Percentiles rank a stretch among this genome's conserved stretches.
Conservation (phyloP, 2,113 vertebrate species). For the Lepus timidus region DNA sequence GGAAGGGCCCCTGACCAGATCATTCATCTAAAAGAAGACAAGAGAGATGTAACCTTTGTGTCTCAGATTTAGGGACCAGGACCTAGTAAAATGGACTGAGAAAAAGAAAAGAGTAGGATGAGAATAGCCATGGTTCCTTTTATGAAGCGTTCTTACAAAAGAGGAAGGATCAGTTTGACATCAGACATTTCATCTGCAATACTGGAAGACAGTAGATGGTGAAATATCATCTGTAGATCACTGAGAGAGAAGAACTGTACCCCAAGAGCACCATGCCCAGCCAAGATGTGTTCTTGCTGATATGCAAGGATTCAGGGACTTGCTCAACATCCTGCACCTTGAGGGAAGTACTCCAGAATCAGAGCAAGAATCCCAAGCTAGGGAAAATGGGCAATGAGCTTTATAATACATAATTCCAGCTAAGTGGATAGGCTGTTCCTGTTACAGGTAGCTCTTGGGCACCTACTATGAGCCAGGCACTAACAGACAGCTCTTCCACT, state of each 20-base stretch:
- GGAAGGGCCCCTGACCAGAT: background rate
- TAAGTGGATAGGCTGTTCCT: background rate
- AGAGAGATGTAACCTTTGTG: background rate
- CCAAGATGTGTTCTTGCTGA: background rate
- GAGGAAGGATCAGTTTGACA: background rate
- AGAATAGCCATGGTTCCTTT: background rate
- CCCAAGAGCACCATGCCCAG: background rate
- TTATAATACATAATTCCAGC: background rate
- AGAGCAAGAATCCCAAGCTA: background rate
- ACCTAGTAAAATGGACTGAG: background rate
- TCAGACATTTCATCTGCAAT: background rate
- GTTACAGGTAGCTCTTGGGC: background rate
- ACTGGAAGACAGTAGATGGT: background rate
- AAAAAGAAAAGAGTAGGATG: background rate
- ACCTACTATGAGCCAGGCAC: background rate
- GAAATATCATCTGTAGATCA: background rate
- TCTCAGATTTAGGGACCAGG: background rate
- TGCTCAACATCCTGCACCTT: background rate
- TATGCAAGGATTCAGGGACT: background rate
- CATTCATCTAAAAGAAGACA: background rate
- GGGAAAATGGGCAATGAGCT: background rate
- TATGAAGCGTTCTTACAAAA: background rate
- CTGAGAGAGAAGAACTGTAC: background rate
- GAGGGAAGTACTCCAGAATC: background rate
- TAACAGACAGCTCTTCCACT: too few species aligned